Percentiles rank a stretch among this genome's conserved stretches.
These are phyloP conservation scores for Amphipoea lucens DNA, from an alignment of 2,888 invertebrate genomes.

Conservation along the genomic window DNA sequence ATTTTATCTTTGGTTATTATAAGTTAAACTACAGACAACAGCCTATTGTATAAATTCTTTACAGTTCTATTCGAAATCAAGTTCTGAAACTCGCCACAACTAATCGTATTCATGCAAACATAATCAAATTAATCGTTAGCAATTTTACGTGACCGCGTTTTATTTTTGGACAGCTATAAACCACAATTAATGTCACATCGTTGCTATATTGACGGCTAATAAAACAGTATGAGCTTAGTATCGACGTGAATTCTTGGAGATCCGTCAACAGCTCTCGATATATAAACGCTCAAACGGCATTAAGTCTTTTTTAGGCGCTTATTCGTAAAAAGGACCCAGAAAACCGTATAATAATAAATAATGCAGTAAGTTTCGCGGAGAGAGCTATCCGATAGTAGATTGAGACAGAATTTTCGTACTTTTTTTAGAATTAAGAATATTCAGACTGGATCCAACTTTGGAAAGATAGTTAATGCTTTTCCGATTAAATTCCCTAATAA, in stretches of 20 bases:
- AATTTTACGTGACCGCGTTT: constrained; percentile 8
- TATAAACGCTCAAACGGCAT: constrained; percentile 36
- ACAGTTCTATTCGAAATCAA: constrained; percentile 4
- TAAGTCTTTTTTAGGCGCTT: constrained; percentile 37
- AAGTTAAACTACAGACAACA: constrained; percentile 5
- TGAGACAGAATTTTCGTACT: background rate
- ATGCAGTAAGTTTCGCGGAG: constrained; percentile 20
- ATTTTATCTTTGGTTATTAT: constrained; percentile 19
- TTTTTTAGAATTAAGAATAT: background rate
- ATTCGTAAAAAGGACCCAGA: constrained; percentile 29
- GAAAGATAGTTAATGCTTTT: background rate
- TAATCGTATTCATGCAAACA: background rate
- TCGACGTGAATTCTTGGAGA: constrained; percentile 39
- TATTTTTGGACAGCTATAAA: constrained; percentile 44
- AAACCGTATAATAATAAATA: constrained; percentile 25
- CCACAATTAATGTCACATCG: constrained; percentile 50
- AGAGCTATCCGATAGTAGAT: constrained; percentile 5
- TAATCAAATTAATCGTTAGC: background rate
- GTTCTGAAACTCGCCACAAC: constrained; percentile 12
- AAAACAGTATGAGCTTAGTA: constrained; percentile 53
- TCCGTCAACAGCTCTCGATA: constrained; percentile 46
- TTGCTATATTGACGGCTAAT: constrained; percentile 58
- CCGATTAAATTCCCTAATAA: background rate
- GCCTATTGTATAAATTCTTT: constrained; percentile 20
- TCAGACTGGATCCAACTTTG: background rate